Evolutionary conservation across 2,113 vertebrate genomes (phyloP).

Genomic region (Phaethon lepturus): DNA sequence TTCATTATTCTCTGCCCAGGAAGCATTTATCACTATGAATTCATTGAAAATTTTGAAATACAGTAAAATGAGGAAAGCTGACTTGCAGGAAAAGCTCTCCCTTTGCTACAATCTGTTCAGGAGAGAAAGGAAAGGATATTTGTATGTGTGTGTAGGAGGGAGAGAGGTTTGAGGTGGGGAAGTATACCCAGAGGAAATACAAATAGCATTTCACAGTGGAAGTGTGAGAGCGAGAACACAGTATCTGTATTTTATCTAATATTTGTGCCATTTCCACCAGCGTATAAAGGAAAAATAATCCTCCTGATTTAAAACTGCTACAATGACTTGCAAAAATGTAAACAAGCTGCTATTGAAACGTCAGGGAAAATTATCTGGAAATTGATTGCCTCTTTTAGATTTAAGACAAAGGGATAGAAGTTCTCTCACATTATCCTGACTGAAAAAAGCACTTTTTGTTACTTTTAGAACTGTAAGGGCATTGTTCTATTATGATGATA

Average conservation of each 20-base stretch:
- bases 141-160: background rate
- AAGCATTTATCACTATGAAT: constrained; percentile 28
- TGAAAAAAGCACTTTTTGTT: background rate
- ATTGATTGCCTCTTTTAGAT: background rate
- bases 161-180: background rate
- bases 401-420: background rate
- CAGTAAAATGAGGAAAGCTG: background rate
- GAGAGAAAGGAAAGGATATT: constrained; percentile 28
- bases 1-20: constrained; percentile 27
- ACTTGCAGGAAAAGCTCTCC: constrained; percentile 30
- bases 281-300: background rate
- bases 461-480: background rate
- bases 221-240: background rate
- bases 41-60: constrained; percentile 34
- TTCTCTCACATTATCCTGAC: background rate
- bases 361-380: background rate
- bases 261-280: background rate
- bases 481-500: background rate
- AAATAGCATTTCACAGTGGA: constrained; percentile 35
- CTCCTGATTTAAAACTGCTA: background rate
- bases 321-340: constrained; percentile 8
- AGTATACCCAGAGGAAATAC: constrained; percentile 5
- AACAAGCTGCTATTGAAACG: background rate
- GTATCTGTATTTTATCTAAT: constrained; percentile 8
- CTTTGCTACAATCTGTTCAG: constrained; percentile 25